Evolutionary conservation across 2,888 invertebrate genomes (phyloP), one percentile per base, ranked within the genome.

Genomic region (Aproaerema taeniolella): DNA sequence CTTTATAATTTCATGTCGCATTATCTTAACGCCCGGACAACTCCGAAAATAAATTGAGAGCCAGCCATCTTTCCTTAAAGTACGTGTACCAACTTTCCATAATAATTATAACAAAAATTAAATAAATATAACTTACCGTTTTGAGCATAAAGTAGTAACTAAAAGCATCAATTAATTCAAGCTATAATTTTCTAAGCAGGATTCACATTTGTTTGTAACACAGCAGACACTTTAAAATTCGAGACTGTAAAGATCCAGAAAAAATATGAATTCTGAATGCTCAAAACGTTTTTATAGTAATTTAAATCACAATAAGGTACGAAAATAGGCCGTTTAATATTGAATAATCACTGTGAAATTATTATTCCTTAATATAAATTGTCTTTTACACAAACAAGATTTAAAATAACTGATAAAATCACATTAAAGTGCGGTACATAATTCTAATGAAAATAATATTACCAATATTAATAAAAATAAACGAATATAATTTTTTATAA

Each of bases 371-470:
- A 52, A 38, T 43, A 48, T 50, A 61, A 66, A 55, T 26, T 72
- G 75, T 78, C 73, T 78, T 79, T 77, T 70, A 61, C 53, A 63
- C 58, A 70, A 63, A 58, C 61, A 63, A 55, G 50, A 61, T 55
- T 51, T 42, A 50, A 50, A 48, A 45, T 49, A 47, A 46, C 48
- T 35, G 38, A 49, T 43, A 52, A 58, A 54, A 67, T 67, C 62
- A 70, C 60, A 67, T 55, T 39, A 58, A n/a, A 58, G 68, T 59
- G 61, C 65, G 34, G 40, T 42, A 44, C 56, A 46, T 49, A 50
- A 47, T n/a, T 45, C 46, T 59, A 60, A 56, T 41, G 43, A 53
- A 53, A 52, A 56, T 49, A 51, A 32, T 39, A 43, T 49, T 53
- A 52, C 47, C 47, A 46, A 55, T 68, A 75, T 71, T 68, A 63